Evolutionary conservation across 2,888 invertebrate species (phyloP).

Genomic region (Xestia rhomboidea): DNA sequence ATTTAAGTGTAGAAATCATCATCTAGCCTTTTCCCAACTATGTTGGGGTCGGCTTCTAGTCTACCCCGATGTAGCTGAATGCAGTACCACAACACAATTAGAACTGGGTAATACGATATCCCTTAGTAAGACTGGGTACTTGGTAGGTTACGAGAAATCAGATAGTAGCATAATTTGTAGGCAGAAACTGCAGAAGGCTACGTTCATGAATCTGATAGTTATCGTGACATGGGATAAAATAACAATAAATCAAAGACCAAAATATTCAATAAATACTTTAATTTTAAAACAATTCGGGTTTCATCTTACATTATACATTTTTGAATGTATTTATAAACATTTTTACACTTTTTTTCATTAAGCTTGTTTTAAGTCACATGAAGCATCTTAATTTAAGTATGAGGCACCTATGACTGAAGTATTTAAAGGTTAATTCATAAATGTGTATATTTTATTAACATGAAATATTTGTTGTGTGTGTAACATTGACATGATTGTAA

Average conservation of each 20-base stretch:
- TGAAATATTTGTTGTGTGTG: constrained; percentile 18
- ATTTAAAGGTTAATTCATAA: constrained; percentile 1
- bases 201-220: background rate
- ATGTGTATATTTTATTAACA: background rate
- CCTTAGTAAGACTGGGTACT: too few relatives aligned
- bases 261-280: constrained; percentile 81
- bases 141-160: background rate
- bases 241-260: constrained; percentile 26
- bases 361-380: constrained; percentile 54
- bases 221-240: background rate
- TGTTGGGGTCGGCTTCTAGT: background rate
- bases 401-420: constrained; percentile 45
- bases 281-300: constrained; percentile 76
- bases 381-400: constrained; percentile 41
- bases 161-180: too few relatives aligned
- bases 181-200: background rate
- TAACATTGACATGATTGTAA: constrained; percentile 4
- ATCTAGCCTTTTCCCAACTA: background rate
- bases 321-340: constrained; percentile 61
- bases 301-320: constrained; percentile 73
- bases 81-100: too few relatives aligned
- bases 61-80: too few relatives aligned
- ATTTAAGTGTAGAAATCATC: background rate
- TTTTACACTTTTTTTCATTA: constrained; percentile 57
- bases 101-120: too few relatives aligned